Evolutionary conservation across 2,888 invertebrate species (phyloP), one percentile per base, ranked within the genome.

Genomic region (Euplagia quadripunctaria): DNA sequence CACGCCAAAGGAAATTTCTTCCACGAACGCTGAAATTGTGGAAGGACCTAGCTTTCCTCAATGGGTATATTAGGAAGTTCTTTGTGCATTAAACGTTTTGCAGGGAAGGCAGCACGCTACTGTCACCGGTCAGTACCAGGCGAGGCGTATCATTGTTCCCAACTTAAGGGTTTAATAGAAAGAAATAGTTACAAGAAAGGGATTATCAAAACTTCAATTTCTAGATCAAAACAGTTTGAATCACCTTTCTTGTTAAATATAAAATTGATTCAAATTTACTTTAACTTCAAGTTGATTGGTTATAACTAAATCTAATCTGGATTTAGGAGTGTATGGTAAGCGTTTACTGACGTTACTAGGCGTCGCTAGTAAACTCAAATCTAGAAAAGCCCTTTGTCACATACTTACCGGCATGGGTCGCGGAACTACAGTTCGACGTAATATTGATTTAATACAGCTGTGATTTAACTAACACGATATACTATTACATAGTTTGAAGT

Each of bases 161-260:
- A n/a, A 17, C 11, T 43, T 61, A 31, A 1, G 17, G 16, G 41
- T 42, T 12, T 16, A 41, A 14, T 42, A 42, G 7, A 9, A 17
- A 70, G 41, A 70, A 1, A 43, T 72, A 77, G 64, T 58, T 75
- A 80, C 88, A 93, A 93, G 92, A 86, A 83, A 88, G 87, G 86
- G 91, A 92, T 88, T 78, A 88, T 66, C 88, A 92, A 92, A 90
- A 79, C 79, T 80, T 88, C 91, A 86, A 88, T 92, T 92, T 92
- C 75, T 71, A 73, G 70, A 68, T 78, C 85, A 91, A 92, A 92
- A 92, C 86, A 89, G 88, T 89, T 91, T 88, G 91, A 86, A 92
- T 91, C 91, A 83, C 84, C 87, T 87, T 81, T 76, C 90, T 91
- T 90, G 85, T 83, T 43, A 66, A 76, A 52, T 63, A 31, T 64